Evolutionary conservation across 2,113 vertebrate genomes (phyloP).

Genomic region (Erythrocercus mccallii): DNA sequence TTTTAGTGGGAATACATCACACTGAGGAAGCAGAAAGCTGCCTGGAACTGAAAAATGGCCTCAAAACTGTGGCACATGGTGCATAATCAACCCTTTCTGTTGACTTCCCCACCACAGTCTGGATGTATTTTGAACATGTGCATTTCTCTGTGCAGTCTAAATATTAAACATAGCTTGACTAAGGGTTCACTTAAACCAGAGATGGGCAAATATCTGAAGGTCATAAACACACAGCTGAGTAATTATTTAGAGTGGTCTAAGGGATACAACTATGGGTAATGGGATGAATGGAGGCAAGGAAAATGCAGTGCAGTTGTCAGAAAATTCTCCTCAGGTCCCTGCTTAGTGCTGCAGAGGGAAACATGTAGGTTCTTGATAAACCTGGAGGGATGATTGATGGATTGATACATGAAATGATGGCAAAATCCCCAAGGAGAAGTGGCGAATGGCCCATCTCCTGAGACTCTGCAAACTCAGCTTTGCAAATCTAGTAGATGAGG

Average conservation of each 20-base stretch:
- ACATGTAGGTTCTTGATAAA: background rate
- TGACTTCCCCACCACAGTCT: background rate
- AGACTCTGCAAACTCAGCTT: conserved; percentile 24
- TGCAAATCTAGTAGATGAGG: background rate
- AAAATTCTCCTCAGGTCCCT: background rate
- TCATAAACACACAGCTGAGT: background rate
- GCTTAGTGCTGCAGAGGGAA: conserved; percentile 2
- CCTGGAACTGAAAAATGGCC: background rate
- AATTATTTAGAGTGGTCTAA: conserved; percentile 60
- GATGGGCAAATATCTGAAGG: conserved; percentile 46
- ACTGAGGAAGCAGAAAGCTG: background rate
- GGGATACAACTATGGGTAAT: conserved; percentile 7
- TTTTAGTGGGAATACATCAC: background rate
- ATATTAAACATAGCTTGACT: background rate
- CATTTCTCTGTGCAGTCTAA: background rate
- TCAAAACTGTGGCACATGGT: background rate
- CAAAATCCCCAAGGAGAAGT: background rate
- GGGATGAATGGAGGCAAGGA: conserved; percentile 26
- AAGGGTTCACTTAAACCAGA: background rate
- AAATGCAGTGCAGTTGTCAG: background rate
- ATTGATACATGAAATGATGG: background rate
- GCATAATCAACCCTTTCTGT: background rate
- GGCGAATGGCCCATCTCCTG: background rate
- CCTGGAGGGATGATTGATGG: conserved; percentile 9
- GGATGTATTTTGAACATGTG: background rate